phyloP scores from a whole-genome alignment of 2,888 invertebrate genomes.

The Drosophila testacea region DNA sequence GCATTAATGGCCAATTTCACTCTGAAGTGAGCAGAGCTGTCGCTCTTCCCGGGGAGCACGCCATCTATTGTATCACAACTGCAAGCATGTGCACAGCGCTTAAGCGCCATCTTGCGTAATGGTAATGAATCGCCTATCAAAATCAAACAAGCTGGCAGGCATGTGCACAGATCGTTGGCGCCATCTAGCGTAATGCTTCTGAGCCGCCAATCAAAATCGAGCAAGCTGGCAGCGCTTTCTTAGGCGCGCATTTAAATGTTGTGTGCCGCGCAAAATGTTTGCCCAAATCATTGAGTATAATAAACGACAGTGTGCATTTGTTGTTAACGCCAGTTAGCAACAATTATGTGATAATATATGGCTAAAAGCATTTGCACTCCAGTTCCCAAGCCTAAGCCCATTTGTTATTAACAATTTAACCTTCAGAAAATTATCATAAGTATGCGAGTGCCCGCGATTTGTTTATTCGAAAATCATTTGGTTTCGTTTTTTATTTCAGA shows the following conservation, averaged over 20 bases:
- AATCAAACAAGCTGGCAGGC: not conserved
- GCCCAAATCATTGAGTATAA: conserved; percentile 16
- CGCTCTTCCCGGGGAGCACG: too few species aligned
- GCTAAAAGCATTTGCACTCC: conserved; percentile 48
- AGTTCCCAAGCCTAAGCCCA: conserved; percentile 21
- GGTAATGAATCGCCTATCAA: too few species aligned
- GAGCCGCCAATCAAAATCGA: not conserved
- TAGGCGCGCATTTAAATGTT: conserved; percentile 32
- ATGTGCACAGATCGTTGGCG: not conserved
- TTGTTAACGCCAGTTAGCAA: conserved; percentile 48
- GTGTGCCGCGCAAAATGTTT: conserved; percentile 7
- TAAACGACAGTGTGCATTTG: conserved; percentile 27
- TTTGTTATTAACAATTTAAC: conserved; percentile 53
- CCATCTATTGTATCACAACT: too few species aligned
- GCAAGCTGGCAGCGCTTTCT: conserved; percentile 7
- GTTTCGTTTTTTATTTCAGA: conserved; percentile 40
- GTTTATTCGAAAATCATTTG: conserved; percentile 30
- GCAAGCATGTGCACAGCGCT: too few species aligned
- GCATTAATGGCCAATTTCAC: too few species aligned
- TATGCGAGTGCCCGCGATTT: conserved; percentile 50
- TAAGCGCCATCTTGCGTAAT: conserved; percentile 21
- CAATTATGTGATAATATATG: conserved; percentile 35
- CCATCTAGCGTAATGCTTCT: conserved; percentile 1
- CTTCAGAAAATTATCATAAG: conserved; percentile 55
- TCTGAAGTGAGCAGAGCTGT: too few species aligned